Evolutionary conservation across 2,797 vertebrate species (phyloP), one percentile per base, ranked within the genome.

Genomic region (Hypotaenidia okinawae): DNA sequence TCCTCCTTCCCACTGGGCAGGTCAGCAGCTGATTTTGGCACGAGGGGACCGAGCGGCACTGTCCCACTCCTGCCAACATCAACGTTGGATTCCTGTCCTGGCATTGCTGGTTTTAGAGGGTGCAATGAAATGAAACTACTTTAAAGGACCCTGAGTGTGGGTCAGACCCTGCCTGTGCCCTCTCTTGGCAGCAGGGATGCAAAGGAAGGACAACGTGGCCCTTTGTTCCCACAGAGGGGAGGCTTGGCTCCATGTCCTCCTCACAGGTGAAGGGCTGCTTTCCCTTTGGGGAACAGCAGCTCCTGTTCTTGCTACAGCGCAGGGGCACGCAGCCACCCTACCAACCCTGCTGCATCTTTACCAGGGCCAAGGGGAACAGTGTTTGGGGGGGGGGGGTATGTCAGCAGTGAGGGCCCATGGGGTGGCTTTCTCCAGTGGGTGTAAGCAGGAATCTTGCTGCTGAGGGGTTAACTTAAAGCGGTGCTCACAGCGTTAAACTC

Each of bases 201-300:
- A 13, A 58, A 63, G 62, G 63, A 89, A 73, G 54, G 66, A 81
- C 87, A 86, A 15, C 67, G 61, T 0, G 0, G 22, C 51, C 75
- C 87, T 96, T 92, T 95, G 89, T 92, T 87, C 61, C 61, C 8
- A 1, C 35, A 41, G 32, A 17, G 72, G 18, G 0, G 3, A n/a
- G 63, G 55, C 33, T 80, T 23, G 24, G 52, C 55, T 84, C 25
- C 22, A 8, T 9, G 13, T 61, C 72, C 77, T 35, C 0, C 0
- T 72, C 67, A 47, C 92, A 89, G 93, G 92, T 96, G 86, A 87
- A 89, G 54, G n/a, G 67, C 49, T 88, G 83, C 33, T 35, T 91
- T 72, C 70, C 81, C 79, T 72, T 70, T 51, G 41, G 68, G 43
- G 91, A 25, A 86, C 85, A 80, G 84, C 82, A 74, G 67, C 63